These are phyloP conservation scores for Lophius americanus DNA, from an alignment of 2,797 vertebrate genomes.

Conservation along the genomic window DNA sequence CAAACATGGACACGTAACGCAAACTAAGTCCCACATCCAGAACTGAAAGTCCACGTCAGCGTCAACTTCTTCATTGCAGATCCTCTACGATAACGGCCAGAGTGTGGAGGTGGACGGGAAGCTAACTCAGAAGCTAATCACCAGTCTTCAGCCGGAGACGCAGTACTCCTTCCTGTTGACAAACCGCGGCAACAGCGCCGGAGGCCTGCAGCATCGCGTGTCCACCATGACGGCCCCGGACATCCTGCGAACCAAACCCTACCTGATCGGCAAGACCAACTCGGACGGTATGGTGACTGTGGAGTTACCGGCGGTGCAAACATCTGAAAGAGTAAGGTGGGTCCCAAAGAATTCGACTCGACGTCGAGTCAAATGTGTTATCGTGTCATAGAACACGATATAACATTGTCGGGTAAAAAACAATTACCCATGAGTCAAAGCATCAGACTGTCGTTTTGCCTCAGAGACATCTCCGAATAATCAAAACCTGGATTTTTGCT, in stretches of 20 bases:
- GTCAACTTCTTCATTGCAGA: constrained; percentile 77
- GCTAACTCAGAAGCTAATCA: constrained; percentile 95
- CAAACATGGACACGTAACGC: neutral
- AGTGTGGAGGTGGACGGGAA: constrained; percentile 97
- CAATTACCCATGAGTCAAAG: neutral
- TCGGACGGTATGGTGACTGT: constrained; percentile 96
- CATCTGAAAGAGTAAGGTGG: constrained; percentile 92
- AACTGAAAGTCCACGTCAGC: neutral
- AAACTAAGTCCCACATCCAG: neutral
- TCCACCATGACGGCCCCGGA: constrained; percentile 96
- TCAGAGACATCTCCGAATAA: neutral
- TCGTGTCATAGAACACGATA: neutral
- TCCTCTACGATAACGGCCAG: constrained; percentile 97
- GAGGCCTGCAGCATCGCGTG: constrained; percentile 96
- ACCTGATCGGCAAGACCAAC: constrained; percentile 93
- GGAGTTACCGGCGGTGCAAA: constrained; percentile 91
- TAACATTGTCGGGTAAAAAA: too few relatives aligned
- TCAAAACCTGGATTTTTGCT: neutral
- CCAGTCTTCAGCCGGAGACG: constrained; percentile 94
- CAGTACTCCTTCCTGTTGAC: constrained; percentile 98
- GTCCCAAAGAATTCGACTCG: neutral
- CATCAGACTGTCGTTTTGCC: neutral
- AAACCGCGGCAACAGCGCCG: constrained; percentile 97
- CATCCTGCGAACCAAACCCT: constrained; percentile 93
- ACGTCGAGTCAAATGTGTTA: neutral